Base-by-base conservation (phyloP, 2,888 invertebrate species). In the Neoascia interrupta region DNA sequence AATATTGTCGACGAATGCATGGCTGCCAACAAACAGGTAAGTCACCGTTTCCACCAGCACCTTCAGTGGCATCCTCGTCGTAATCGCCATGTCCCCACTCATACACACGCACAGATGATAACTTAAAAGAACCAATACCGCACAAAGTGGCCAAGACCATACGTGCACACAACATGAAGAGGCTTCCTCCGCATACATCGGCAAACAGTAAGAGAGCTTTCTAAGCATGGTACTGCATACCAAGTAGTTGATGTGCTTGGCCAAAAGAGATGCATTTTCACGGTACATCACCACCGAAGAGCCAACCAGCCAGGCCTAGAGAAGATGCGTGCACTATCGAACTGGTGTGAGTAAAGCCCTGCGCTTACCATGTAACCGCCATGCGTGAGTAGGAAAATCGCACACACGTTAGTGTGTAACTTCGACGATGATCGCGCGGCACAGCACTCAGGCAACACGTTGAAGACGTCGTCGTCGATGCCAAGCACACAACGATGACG, bases 141-240 rank as follows among this genome's bases (percentile, higher is more conserved):
- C 11, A 37, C 43, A 41, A 26, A 41, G 37, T 34, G 39, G 53
- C 39, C 18, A 45, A 34, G 47, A 21, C 21, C 53, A 51, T 45
- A 31, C 26, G 10, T 49, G 39, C 31, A 41, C 5, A 26, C 26
- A 8, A 5, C 26, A 5, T 26, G 31, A 6, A 31, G 31, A 26
- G 41, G 53, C 54, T 26, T 43, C 28, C 39, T 23, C n/a, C n/a
- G 39, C 11, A 37, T 5, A n/a, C 39, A 37, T 39, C 10, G 39
- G 10, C 11, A 31, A 58, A 47, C 53, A 72, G 64, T 19, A 53
- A 31, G 16, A 76, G 64, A 76, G 76, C 72, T 76, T 76, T 76
- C 76, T 76, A 49, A 58, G 72, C 54, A 47, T 72, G 76, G 72
- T 47, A 60, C 58, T 60, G 64, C 58, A 76, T 76, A 64, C 31